Percentiles rank a stretch among this genome's conserved stretches.
phyloP scores from a whole-genome alignment of 2,888 invertebrate species.

The Peribatodes rhomboidaria region DNA sequence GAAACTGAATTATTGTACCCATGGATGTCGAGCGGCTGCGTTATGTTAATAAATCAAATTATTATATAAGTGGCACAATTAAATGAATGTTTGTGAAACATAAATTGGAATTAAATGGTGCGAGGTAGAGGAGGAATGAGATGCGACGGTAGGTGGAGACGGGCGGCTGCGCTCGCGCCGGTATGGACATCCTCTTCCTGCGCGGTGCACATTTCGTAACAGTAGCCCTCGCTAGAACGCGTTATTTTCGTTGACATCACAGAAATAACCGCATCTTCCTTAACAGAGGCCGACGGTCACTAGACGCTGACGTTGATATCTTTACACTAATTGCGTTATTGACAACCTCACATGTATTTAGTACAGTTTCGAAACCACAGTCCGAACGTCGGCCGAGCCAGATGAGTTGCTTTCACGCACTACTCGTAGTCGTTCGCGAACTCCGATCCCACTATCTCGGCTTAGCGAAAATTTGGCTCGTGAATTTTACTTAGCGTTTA shows the following conservation, averaged over 20 bases:
- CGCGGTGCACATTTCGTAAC: conserved; percentile 76
- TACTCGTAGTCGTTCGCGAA: conserved; percentile 28
- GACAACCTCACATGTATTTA: conserved; percentile 76
- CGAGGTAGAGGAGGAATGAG: too few relatives aligned
- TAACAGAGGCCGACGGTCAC: conserved; percentile 72
- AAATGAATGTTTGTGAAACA: conserved; percentile 33
- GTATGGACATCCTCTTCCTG: conserved; percentile 81
- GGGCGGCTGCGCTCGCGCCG: conserved; percentile 46
- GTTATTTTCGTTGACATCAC: conserved; percentile 85
- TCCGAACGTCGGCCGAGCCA: conserved; percentile 44
- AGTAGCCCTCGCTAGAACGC: conserved; percentile 69
- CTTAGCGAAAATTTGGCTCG: conserved; percentile 34
- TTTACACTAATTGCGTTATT: conserved; percentile 85
- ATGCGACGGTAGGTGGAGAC: conserved; percentile 44
- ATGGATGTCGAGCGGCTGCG: conserved; percentile 6
- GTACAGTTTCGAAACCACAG: conserved; percentile 67
- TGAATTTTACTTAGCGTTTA: conserved; percentile 31
- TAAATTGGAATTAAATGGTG: conserved; percentile 50
- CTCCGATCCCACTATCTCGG: conserved; percentile 24
- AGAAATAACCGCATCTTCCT: conserved; percentile 83
- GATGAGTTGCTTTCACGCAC: conserved; percentile 42
- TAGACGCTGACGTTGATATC: conserved; percentile 81
- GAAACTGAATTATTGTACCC: conserved; percentile 16
- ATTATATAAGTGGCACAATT: conserved; percentile 28
- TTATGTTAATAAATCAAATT: conserved; percentile 28